Conservation (phyloP, 2,797 vertebrate species). For the Odontamblyopus rebecca region DNA sequence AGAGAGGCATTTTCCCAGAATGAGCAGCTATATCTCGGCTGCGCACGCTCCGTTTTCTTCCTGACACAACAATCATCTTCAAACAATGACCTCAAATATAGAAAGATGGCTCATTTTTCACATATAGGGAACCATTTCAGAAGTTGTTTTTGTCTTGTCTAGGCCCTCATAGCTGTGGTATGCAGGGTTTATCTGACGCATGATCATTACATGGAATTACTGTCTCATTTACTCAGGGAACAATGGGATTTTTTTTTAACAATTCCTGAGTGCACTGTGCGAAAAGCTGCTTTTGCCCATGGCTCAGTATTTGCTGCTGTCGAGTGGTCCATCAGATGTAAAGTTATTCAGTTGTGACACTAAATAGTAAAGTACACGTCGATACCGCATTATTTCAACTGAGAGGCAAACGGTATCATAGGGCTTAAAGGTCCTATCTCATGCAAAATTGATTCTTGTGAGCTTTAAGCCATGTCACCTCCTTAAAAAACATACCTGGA, state of each 20-base stretch:
- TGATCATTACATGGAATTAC: slow-evolving; percentile 29
- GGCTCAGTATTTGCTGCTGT: slow-evolving; percentile 37
- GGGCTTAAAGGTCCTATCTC: neutral
- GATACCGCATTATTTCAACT: neutral
- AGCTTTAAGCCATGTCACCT: too few species aligned
- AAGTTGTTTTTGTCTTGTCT: neutral
- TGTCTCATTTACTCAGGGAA: slow-evolving; percentile 29
- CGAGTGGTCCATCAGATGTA: neutral
- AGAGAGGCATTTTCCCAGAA: slow-evolving; percentile 57
- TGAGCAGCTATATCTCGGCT: slow-evolving; percentile 21
- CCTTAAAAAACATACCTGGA: too few species aligned
- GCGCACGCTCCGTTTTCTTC: slow-evolving; percentile 42
- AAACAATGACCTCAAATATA: slow-evolving; percentile 37
- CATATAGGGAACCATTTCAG: neutral
- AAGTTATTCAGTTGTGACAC: neutral
- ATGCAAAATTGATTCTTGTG: too few species aligned
- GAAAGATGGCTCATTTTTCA: neutral
- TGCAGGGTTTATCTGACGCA: slow-evolving; percentile 28
- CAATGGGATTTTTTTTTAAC: slow-evolving; percentile 27
- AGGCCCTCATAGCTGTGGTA: slow-evolving; percentile 27
- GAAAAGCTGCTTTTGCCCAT: slow-evolving; percentile 18
- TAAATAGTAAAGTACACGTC: neutral
- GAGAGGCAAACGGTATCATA: neutral
- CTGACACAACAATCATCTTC: slow-evolving; percentile 37
- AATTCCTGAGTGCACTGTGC: slow-evolving; percentile 10